phyloP scores from a whole-genome alignment of 2,888 invertebrate species.

The Neelides folsomi region DNA sequence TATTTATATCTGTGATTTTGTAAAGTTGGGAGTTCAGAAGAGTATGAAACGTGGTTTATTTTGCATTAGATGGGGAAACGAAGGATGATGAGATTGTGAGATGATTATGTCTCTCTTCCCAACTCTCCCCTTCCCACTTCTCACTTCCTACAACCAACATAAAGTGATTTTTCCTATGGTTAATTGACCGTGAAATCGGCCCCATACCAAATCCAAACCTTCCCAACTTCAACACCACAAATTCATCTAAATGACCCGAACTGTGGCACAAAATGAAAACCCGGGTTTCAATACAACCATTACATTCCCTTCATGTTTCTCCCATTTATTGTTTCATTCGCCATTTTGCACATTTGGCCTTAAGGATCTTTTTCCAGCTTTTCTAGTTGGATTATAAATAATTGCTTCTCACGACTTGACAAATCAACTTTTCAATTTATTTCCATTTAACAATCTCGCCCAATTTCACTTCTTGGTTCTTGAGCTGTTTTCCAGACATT shows the following conservation, averaged over 20 bases:
- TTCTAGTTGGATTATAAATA: too few species aligned
- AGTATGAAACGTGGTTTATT: slow-evolving; percentile 30
- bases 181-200: slow-evolving; percentile 28
- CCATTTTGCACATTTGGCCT: too few species aligned
- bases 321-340: not conserved
- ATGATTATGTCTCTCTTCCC: slow-evolving; percentile 6
- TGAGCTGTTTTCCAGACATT: too few species aligned
- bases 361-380: too few species aligned
- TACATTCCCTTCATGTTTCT: slow-evolving; percentile 2
- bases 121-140: slow-evolving; percentile 2
- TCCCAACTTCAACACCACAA: slow-evolving; percentile 6
- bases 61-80: slow-evolving; percentile 31
- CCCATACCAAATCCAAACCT: slow-evolving; percentile 7
- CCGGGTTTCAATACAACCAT: slow-evolving; percentile 1
- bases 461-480: too few species aligned
- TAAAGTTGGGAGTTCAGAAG: slow-evolving; percentile 5
- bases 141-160: not conserved
- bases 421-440: too few species aligned
- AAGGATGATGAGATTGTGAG: slow-evolving; percentile 28
- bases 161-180: not conserved
- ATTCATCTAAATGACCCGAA: too few species aligned
- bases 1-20: slow-evolving; percentile 1
- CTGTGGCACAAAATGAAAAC: too few species aligned
- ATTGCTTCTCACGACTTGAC: too few species aligned
- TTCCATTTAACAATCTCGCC: too few species aligned